These are phyloP conservation scores for Phrynocephalus versicolor DNA, from an alignment of 2,113 vertebrate species.

Conservation along the genomic window DNA sequence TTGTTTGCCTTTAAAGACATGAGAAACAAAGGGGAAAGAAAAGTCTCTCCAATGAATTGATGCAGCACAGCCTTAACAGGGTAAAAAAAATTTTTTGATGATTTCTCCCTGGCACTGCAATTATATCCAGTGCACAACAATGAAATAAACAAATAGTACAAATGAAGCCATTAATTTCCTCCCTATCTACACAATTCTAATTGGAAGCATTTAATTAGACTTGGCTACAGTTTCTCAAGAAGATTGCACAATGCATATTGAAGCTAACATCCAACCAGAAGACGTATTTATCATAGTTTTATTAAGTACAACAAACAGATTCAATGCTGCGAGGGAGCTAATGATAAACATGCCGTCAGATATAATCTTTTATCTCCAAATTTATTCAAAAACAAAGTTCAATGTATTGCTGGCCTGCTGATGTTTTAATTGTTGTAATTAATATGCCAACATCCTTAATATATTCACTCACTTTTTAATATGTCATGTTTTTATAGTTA, in stretches of 20 bases:
- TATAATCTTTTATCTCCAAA: constrained; percentile 68
- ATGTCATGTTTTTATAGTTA: constrained; percentile 61
- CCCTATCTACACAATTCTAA: constrained; percentile 76
- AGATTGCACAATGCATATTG: constrained; percentile 59
- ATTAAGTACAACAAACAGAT: constrained; percentile 63
- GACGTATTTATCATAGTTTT: constrained; percentile 67
- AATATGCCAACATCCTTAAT: constrained; percentile 73
- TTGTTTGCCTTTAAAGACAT: constrained; percentile 57
- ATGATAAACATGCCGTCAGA: constrained; percentile 63
- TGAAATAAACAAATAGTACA: constrained; percentile 78
- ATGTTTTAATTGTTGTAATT: constrained; percentile 76
- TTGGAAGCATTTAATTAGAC: constrained; percentile 78
- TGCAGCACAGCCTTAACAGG: constrained; percentile 58
- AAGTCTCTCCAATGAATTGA: constrained; percentile 56
- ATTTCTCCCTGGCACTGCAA: constrained; percentile 71
- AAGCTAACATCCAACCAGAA: constrained; percentile 49
- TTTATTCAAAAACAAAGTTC: constrained; percentile 71
- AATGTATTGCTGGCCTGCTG: constrained; percentile 73
- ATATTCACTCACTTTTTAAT: constrained; percentile 66
- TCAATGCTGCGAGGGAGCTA: constrained; percentile 52
- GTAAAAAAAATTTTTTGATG: constrained; percentile 67
- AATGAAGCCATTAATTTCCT: constrained; percentile 75
- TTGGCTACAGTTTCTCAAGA: constrained; percentile 68
- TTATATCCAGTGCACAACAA: constrained; percentile 70
- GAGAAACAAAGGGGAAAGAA: not conserved